Percentiles rank a stretch among this genome's conserved stretches.
Conservation (phyloP, 2,113 vertebrate genomes). For the Lagopus leucura region DNA sequence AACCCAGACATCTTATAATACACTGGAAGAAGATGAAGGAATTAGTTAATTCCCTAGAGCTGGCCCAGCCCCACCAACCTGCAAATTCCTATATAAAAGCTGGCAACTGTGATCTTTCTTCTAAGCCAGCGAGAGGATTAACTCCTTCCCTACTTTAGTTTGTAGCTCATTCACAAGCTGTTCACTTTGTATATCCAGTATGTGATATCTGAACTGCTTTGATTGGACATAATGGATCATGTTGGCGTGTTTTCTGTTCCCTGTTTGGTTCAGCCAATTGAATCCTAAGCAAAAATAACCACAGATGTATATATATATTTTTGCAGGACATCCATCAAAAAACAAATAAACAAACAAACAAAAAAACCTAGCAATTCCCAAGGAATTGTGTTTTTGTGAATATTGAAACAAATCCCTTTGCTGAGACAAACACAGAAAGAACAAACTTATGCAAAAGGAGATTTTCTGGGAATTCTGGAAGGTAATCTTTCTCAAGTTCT, state of each 20-base stretch:
- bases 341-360: no score
- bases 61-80: constrained; percentile 66
- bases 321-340: neutral
- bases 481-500: neutral
- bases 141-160: constrained; percentile 68
- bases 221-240: neutral
- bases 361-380: neutral
- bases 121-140: constrained; percentile 67
- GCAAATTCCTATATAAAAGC: constrained; percentile 65
- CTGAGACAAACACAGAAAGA: neutral
- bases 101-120: constrained; percentile 69
- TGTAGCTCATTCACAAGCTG: constrained; percentile 54
- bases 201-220: constrained; percentile 20
- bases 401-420: neutral
- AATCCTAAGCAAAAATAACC: neutral
- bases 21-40: constrained; percentile 70
- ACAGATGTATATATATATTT: neutral
- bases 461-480: neutral
- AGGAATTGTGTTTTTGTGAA: neutral
- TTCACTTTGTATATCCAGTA: constrained; percentile 36
- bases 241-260: neutral
- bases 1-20: constrained; percentile 61
- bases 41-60: constrained; percentile 72
- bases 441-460: neutral
- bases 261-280: neutral